Evolutionary conservation across 2,888 invertebrate genomes (phyloP).

Genomic region (Leucophenga montana): DNA sequence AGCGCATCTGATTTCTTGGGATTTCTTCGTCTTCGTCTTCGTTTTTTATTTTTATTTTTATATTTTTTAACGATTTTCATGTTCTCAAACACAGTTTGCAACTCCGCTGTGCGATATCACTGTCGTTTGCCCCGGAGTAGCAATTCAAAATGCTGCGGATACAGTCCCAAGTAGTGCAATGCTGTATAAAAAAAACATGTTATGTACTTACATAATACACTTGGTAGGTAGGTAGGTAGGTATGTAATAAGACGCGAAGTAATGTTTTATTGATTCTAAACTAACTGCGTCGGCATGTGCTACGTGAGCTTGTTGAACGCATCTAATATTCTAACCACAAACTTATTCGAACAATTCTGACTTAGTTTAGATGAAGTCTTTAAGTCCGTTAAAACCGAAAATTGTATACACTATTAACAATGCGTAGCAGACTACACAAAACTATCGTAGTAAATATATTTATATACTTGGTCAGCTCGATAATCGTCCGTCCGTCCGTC

Average conservation of each 20-base stretch:
- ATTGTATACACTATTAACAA: too few relatives aligned
- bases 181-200: conserved; percentile 44
- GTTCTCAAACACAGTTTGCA: neutral
- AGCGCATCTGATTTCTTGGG: conserved; percentile 20
- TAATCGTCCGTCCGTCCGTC: too few relatives aligned
- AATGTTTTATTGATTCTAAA: conserved; percentile 64
- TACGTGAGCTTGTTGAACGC: neutral
- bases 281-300: conserved; percentile 57
- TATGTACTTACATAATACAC: neutral
- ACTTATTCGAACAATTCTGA: too few relatives aligned
- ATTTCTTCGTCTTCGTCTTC: conserved; percentile 12
- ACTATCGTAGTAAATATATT: too few relatives aligned
- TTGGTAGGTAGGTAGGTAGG: too few relatives aligned
- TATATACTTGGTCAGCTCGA: too few relatives aligned
- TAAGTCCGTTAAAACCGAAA: too few relatives aligned
- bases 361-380: too few relatives aligned
- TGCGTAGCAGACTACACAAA: too few relatives aligned
- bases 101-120: neutral
- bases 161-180: conserved; percentile 20
- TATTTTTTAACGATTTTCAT: conserved; percentile 5
- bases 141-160: neutral
- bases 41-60: neutral
- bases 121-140: neutral
- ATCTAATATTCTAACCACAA: too few relatives aligned
- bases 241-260: conserved; percentile 54